Evolutionary conservation across 2,113 vertebrate species (phyloP), one percentile per base, ranked within the genome.

Genomic region (Uria aalge): DNA sequence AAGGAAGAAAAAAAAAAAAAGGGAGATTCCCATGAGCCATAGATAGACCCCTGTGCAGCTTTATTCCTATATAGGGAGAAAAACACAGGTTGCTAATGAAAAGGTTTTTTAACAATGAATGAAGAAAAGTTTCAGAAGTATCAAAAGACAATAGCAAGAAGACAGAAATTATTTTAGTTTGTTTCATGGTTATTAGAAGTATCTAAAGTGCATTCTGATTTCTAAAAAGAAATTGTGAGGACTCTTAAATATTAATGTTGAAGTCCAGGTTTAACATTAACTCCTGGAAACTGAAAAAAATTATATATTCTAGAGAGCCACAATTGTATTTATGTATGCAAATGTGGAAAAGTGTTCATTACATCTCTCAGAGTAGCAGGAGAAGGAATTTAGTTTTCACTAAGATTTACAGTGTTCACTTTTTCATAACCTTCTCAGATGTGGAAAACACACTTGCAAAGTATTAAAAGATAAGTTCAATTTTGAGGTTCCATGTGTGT

Each of bases 1-100:
- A 87, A 24, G 43, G 47, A 2, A 2, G 17, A 11, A 19, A 34
- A 22, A 21, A 64, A 64, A 36, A 47, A 43, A 45, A 30, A 12
- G 60, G 34, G 63, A 96, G 60, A 95, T 94, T 94, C 77, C 85
- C 94, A 93, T 94, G 89, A 96, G 94, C 78, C 90, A 96, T 6
- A 88, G 50, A 74, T 15, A 95, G 55, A 94, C 57, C 67, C 85
- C 92, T 95, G 48, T 93, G 73, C 50, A 96, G 24, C 26, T 94
- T 97, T 92, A 82, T 83, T 97, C 66, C 68, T 93, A 79, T 34
- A 84, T 22, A 76, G 45, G 45, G 56, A 96, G 34, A 77, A 90
- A 95, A 96, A 83, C 41, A 93, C 53, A 91, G 11, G 29, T 72
- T 87, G 72, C 76, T 85, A 83, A 48, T 48, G 82, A 87, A 52